Conservation (phyloP, 2,797 vertebrate species). For the Synanceia verrucosa region DNA sequence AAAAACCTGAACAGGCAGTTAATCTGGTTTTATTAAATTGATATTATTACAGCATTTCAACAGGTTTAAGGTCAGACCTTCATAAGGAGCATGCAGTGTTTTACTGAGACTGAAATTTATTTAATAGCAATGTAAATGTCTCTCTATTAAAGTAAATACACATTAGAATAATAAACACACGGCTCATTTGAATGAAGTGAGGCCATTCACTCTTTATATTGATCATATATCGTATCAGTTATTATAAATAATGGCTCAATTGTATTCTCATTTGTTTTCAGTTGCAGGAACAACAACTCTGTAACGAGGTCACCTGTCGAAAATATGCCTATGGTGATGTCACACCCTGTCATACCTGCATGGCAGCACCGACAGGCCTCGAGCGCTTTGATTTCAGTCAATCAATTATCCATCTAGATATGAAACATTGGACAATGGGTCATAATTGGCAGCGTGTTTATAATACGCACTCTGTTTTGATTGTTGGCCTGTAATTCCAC, state of each 20-base stretch:
- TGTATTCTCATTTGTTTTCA: slow-evolving; percentile 26
- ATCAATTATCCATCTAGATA: slow-evolving; percentile 22
- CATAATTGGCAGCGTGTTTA: slow-evolving; percentile 39
- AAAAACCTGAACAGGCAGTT: background rate
- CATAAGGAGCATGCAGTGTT: background rate
- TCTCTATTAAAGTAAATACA: too few species aligned
- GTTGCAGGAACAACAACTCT: slow-evolving; percentile 13
- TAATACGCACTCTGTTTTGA: slow-evolving; percentile 62
- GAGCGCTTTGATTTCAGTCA: slow-evolving; percentile 2
- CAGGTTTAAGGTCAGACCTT: background rate
- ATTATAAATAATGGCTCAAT: too few species aligned
- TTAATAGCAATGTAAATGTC: too few species aligned
- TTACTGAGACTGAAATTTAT: background rate
- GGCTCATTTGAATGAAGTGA: too few species aligned
- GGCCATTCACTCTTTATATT: too few species aligned
- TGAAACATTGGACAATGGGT: slow-evolving; percentile 40
- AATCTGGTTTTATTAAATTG: background rate
- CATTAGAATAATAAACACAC: too few species aligned
- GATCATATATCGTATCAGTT: too few species aligned
- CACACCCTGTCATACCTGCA: slow-evolving; percentile 27
- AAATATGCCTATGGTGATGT: background rate
- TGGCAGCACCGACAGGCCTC: background rate
- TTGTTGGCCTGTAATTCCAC: slow-evolving; percentile 61
- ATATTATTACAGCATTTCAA: background rate
- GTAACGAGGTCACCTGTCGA: slow-evolving; percentile 12